Conservation (phyloP, 2,797 vertebrate genomes). For the Enteromius paludinosus region DNA sequence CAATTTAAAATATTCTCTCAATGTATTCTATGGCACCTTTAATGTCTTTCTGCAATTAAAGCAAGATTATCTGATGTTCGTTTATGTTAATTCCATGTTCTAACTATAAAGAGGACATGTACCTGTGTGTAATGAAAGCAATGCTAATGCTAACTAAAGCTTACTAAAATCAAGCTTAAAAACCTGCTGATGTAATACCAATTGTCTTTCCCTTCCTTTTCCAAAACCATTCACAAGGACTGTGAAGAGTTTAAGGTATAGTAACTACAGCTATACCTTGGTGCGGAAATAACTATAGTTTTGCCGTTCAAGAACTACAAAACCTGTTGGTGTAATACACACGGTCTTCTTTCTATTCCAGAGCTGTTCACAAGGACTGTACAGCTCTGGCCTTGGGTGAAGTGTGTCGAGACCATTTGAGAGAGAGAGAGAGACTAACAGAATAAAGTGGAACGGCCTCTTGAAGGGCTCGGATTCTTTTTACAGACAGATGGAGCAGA, state of each 20-base stretch:
- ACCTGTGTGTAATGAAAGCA: background rate
- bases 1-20: too few relatives aligned
- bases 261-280: background rate
- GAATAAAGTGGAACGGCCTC: slow-evolving; percentile 57
- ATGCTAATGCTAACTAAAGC: background rate
- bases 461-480: slow-evolving; percentile 55
- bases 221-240: background rate
- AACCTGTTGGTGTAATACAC: slow-evolving; percentile 11
- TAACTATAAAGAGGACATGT: background rate
- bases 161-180: background rate
- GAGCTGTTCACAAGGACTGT: slow-evolving; percentile 12
- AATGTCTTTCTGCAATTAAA: too few relatives aligned
- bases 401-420: slow-evolving; percentile 40
- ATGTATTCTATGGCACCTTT: too few relatives aligned
- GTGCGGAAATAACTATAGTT: background rate
- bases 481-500: slow-evolving; percentile 61
- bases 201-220: background rate
- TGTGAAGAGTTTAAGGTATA: background rate
- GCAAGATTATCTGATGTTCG: too few relatives aligned
- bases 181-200: background rate
- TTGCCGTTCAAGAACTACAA: background rate
- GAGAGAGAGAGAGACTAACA: slow-evolving; percentile 44
- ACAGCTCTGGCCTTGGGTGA: slow-evolving; percentile 42
- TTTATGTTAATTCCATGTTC: too few relatives aligned
- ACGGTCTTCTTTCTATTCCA: slow-evolving; percentile 9